phyloP scores from a whole-genome alignment of 2,797 vertebrate genomes.

The Rachycentron canadum region DNA sequence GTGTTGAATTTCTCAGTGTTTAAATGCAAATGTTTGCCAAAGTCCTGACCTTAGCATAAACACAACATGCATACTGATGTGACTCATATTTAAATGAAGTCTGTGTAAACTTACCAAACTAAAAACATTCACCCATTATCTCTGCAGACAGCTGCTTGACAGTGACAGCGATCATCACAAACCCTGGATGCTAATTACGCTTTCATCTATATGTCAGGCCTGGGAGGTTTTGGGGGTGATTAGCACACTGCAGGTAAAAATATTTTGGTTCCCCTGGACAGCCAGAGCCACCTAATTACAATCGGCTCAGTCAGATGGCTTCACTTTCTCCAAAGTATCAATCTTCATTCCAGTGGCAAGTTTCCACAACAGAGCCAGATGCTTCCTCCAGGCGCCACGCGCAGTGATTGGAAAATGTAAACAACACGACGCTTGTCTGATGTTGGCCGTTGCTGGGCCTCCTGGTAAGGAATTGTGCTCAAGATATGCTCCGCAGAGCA shows the following conservation, averaged over 20 bases:
- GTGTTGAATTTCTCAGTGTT: neutral
- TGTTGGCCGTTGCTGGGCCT: conserved; percentile 31
- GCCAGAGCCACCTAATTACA: conserved; percentile 56
- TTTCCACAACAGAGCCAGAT: conserved; percentile 73
- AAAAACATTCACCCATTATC: conserved; percentile 45
- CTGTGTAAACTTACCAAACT: neutral
- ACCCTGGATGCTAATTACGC: conserved; percentile 43
- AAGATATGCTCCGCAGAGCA: conserved; percentile 14
- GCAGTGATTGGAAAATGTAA: conserved; percentile 64
- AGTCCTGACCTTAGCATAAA: conserved; percentile 14
- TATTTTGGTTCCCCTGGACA: conserved; percentile 54
- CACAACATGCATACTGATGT: neutral
- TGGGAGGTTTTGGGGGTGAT: conserved; percentile 36
- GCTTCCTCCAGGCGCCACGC: conserved; percentile 60
- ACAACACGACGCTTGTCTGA: conserved; percentile 54
- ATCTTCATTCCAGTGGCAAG: conserved; percentile 68
- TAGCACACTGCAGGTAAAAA: conserved; percentile 53
- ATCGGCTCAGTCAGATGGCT: conserved; percentile 70
- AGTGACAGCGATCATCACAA: conserved; percentile 37
- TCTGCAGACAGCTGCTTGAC: conserved; percentile 58
- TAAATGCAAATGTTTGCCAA: conserved; percentile 28
- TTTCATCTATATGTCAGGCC: conserved; percentile 51
- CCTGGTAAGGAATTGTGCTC: conserved; percentile 21
- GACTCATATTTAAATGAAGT: conserved; percentile 26
- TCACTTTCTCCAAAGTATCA: conserved; percentile 65